Evolutionary conservation across 2,797 vertebrate species (phyloP).

Genomic region (Otolemur crassicaudatus): DNA sequence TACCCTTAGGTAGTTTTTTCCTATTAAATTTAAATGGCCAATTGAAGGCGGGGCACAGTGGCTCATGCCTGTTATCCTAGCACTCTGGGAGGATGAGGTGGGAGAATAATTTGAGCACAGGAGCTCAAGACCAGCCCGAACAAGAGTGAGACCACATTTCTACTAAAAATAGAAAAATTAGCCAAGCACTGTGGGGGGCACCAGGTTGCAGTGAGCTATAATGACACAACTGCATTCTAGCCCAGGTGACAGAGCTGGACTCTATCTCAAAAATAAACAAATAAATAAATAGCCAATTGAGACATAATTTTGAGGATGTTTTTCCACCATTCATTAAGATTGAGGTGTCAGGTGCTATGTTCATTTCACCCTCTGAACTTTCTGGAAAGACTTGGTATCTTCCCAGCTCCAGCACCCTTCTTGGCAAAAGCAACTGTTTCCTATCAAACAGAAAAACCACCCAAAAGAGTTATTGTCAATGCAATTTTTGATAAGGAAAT

Average conservation of each 20-base stretch:
- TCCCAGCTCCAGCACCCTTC: background rate
- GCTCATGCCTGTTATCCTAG: too few species aligned
- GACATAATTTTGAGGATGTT: background rate
- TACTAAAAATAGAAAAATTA: too few species aligned
- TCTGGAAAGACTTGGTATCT: background rate
- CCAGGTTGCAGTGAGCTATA: too few species aligned
- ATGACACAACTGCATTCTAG: too few species aligned
- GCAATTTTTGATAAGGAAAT: background rate
- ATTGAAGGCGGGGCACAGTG: background rate
- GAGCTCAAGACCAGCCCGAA: too few species aligned
- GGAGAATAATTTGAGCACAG: too few species aligned
- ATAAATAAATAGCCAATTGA: background rate
- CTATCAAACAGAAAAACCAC: background rate
- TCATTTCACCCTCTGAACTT: background rate
- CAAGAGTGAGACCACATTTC: too few species aligned
- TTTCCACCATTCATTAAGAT: background rate
- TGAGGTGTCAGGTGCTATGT: background rate
- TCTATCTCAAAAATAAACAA: too few species aligned
- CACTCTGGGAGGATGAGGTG: too few species aligned
- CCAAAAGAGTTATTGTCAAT: background rate
- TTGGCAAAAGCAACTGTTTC: background rate
- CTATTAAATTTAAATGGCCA: background rate
- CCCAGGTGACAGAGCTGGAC: too few species aligned
- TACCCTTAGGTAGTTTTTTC: background rate
- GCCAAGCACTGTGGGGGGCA: too few species aligned